Base-by-base conservation (phyloP, 1,140 invertebrate species). In the Hylyphantes graminicola region DNA sequence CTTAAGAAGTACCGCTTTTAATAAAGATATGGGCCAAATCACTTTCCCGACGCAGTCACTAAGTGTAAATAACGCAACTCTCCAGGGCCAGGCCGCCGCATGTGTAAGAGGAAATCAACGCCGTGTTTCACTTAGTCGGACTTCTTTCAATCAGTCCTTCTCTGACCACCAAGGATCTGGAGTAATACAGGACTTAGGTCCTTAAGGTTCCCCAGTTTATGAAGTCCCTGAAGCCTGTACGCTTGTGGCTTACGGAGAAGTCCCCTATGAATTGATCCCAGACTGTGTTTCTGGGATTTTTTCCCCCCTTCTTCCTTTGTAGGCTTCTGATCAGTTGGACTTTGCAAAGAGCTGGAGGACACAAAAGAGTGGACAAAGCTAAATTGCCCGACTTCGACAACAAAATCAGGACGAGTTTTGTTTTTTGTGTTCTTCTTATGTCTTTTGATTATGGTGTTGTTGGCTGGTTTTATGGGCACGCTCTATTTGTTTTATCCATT, bases 81-180 rank as follows among this genome's bases (percentile, higher is more conserved):
- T 64, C 78, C 19, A 12, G 53, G 67, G 78, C 61, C 12, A 57
- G 21, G 6, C 54, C 65, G 12, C 78, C n/a, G 78, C 78, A 80
- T 70, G 78, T 80, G 67, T 80, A 80, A 80, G 55, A 80, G 76
- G 78, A 80, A 80, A 80, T 80, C 78, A 80, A 80, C 78, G 67
- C 78, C 67, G 78, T 80, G 78, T 80, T 80, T 80, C 78, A 80
- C 78, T 80, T 80, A 80, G 65, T 67, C 48, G 55, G 78, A 17
- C 78, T 80, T 80, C 78, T 80, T 70, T 80, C 78, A 80, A 80
- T 80, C 78, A 80, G 78, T 59, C 78, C 21, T 19, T 17, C 19
- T 53, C 67, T 80, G 64, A 80, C 78, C 78, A 80, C 63, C 50
- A 57, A 80, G 78, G 72, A 59, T 70, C 78, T 53, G 67, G 67